Evolutionary conservation across 2,888 invertebrate genomes (phyloP), one percentile per base, ranked within the genome.

Genomic region (Lordiphosa andalusiaca): DNA sequence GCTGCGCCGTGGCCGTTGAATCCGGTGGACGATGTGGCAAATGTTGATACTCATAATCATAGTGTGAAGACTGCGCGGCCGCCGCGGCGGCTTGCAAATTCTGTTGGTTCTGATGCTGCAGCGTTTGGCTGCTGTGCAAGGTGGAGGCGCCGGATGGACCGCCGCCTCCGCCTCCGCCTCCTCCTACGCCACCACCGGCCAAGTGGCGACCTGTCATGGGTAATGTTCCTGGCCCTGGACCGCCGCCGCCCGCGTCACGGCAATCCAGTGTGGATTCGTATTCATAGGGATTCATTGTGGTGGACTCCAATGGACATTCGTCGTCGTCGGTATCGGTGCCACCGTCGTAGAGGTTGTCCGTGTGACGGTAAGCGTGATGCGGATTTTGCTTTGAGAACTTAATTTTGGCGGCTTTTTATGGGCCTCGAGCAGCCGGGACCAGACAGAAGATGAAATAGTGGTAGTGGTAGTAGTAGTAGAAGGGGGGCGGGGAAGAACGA

Each of bases 191-290:
- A 35, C 47, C 39, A 4, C 53, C 16, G 48, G 30, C 48, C 53
- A 63, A 52, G 53, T 69, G 82, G 9, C 78, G 68, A 5, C 77
- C 74, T 35, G 84, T 81, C 73, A 81, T 71, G 39, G 81, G 84
- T 49, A 78, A 58, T 4, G 78, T 78, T 49, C 71, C 72, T 46
- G 60, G 59, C 6, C 69, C 80, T 69, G 75, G 82, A 60, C 82
- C 86, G 58, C 87, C 87, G 64, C 87, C 87, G 63, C 89, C 84
- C 60, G 69, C 85, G 75, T 89, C 89, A 66, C 89, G 89, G 80
- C 90, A 90, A 77, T 90, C 90, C 75, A 89, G 86, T 71, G 90
- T 89, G 50, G 89, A 88, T 80, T 90, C 90, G 85, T 89, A 89
- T 82, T 90, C 89, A 85, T 89, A 89, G 71, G 89, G 88, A 88